A percentile compares a stretch with the other conserved stretches of the same genome.
These are phyloP conservation scores for Ypsolopha scabrella DNA, from an alignment of 2,888 invertebrate genomes.

Conservation along the genomic window DNA sequence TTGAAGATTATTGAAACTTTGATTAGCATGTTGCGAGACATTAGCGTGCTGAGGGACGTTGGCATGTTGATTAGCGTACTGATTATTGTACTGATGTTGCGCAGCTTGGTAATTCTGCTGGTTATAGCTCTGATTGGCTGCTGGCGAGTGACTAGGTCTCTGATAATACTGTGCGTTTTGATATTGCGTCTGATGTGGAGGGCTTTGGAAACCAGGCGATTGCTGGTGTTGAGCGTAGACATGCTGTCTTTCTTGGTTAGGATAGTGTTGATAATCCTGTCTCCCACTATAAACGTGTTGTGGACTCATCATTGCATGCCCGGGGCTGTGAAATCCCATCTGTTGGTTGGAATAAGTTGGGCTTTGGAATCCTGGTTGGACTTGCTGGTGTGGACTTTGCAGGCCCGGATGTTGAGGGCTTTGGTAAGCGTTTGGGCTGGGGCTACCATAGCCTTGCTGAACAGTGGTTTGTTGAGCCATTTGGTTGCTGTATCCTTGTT, in stretches of 20 bases:
- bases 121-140: conserved; percentile 4
- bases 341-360: conserved; percentile 53
- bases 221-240: conserved; percentile 44
- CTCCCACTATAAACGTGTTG: conserved; percentile 38
- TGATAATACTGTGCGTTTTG: conserved; percentile 54
- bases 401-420: conserved; percentile 54
- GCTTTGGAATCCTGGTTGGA: conserved; percentile 53
- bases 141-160: conserved; percentile 34
- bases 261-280: conserved; percentile 45
- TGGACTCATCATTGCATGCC: conserved; percentile 55
- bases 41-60: background rate
- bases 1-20: conserved; percentile 26
- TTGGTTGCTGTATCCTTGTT: conserved; percentile 49
- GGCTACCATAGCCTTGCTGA: conserved; percentile 48
- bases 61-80: background rate
- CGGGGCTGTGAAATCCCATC: conserved; percentile 45
- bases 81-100: background rate
- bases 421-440: conserved; percentile 45
- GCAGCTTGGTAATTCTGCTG: conserved; percentile 21
- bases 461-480: conserved; percentile 29
- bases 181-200: conserved; percentile 54
- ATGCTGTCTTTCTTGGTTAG: conserved; percentile 53
- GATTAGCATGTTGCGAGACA: background rate
- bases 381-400: conserved; percentile 48
- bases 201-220: conserved; percentile 46